These are phyloP conservation scores for Aphis craccivora DNA, from an alignment of 1,140 invertebrate genomes.

Conservation along the genomic window DNA sequence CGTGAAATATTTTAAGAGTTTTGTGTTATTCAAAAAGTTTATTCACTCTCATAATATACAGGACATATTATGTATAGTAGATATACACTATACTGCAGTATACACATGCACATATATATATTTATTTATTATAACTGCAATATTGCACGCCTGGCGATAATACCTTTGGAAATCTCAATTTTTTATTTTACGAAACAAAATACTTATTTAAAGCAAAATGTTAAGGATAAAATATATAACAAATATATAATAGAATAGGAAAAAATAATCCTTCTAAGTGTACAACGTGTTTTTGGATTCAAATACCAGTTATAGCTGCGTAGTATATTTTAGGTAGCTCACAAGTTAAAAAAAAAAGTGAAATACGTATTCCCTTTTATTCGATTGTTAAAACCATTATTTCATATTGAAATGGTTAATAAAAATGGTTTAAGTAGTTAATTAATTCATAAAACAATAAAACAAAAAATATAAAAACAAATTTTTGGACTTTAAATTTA, in stretches of 20 bases:
- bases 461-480: too few species aligned
- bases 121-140: not conserved
- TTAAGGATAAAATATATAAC: not conserved
- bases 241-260: not conserved
- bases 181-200: not conserved
- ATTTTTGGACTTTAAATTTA: too few species aligned
- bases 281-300: not conserved
- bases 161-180: not conserved
- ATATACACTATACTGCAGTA: not conserved
- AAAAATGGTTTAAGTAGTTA: too few species aligned
- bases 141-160: not conserved
- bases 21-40: constrained; percentile 33
- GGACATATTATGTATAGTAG: not conserved
- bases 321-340: not conserved
- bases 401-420: too few species aligned
- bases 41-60: not conserved
- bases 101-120: not conserved
- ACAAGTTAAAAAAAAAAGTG: too few species aligned
- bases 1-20: not conserved
- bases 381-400: not conserved
- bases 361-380: not conserved
- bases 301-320: not conserved
- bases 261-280: not conserved
- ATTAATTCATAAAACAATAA: too few species aligned
- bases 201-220: not conserved